Percentiles rank a stretch among this genome's conserved stretches.
phyloP scores from a whole-genome alignment of 64 coral and sea anemone species.

The Montipora capricornis region DNA sequence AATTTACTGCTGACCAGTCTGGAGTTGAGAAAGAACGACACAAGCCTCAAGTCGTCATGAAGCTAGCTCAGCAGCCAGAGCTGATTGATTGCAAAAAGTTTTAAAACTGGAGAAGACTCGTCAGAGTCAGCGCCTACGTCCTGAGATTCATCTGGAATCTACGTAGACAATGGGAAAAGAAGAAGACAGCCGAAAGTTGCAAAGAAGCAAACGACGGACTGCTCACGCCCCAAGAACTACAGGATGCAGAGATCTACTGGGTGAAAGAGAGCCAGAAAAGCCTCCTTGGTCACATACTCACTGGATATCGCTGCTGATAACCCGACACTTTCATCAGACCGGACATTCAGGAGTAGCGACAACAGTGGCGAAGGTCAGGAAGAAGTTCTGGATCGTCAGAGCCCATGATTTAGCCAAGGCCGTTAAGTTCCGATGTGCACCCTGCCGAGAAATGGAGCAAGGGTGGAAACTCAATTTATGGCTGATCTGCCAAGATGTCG shows the following conservation, averaged over 20 bases:
- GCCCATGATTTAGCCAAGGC: too few relatives aligned
- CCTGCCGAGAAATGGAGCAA: too few relatives aligned
- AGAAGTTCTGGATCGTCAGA: conserved; percentile 44
- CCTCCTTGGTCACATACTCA: too few relatives aligned
- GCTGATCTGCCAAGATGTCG: not conserved
- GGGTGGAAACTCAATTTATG: too few relatives aligned
- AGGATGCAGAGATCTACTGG: too few relatives aligned
- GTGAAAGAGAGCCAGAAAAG: too few relatives aligned
- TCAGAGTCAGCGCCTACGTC: conserved; percentile 33
- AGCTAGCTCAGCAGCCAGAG: too few relatives aligned
- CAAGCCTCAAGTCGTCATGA: too few relatives aligned
- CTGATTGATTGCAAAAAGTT: too few relatives aligned
- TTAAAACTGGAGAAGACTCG: conserved; percentile 53
- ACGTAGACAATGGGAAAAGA: not conserved
- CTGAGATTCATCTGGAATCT: conserved; percentile 31
- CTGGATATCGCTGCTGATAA: too few relatives aligned
- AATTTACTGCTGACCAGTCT: not conserved
- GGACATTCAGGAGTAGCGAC: conserved; percentile 17
- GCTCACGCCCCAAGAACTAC: conserved; percentile 4
- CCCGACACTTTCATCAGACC: not conserved
- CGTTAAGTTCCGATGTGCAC: too few relatives aligned
- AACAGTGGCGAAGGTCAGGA: not conserved
- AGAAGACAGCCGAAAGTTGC: not conserved
- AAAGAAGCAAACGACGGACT: conserved; percentile 16
- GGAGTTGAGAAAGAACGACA: too few relatives aligned